Conservation (phyloP, 2,888 invertebrate species). For the Sthenelais limicola region DNA sequence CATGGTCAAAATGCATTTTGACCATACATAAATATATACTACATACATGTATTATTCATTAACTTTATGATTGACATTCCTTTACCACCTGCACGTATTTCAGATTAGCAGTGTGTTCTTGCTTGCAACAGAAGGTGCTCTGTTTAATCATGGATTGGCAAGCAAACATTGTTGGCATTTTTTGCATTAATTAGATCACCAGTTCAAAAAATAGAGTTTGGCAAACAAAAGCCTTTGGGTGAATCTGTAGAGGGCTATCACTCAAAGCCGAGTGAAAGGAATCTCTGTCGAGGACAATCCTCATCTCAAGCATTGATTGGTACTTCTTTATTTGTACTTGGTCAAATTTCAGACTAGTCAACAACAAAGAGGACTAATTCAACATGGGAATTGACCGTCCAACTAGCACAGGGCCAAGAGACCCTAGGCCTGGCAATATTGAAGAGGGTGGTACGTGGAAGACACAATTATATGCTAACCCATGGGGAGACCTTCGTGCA, state of each 20-base stretch:
- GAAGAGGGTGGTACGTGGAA: no score
- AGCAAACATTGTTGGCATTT: slow-evolving; percentile 29
- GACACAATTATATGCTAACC: no score
- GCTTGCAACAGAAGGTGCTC: not conserved
- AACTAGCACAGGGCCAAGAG: no score
- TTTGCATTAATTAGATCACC: slow-evolving; percentile 26
- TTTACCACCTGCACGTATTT: no score
- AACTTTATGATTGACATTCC: no score
- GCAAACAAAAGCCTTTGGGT: not conserved
- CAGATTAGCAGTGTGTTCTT: no score
- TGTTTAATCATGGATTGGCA: slow-evolving; percentile 9
- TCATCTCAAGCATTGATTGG: slow-evolving; percentile 6
- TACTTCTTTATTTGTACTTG: slow-evolving; percentile 28
- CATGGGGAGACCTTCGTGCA: no score
- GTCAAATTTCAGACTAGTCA: slow-evolving; percentile 33
- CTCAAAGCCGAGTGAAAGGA: slow-evolving; percentile 18
- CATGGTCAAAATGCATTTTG: no score
- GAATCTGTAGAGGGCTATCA: not conserved
- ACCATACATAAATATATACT: no score
- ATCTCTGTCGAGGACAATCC: not conserved
- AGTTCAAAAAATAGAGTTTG: slow-evolving; percentile 22
- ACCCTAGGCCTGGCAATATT: no score
- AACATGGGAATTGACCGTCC: slow-evolving; percentile 11
- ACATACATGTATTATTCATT: no score
- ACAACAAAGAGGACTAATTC: slow-evolving; percentile 14